Evolutionary conservation across 2,797 vertebrate species (phyloP).

Genomic region (Myotis daubentonii): DNA sequence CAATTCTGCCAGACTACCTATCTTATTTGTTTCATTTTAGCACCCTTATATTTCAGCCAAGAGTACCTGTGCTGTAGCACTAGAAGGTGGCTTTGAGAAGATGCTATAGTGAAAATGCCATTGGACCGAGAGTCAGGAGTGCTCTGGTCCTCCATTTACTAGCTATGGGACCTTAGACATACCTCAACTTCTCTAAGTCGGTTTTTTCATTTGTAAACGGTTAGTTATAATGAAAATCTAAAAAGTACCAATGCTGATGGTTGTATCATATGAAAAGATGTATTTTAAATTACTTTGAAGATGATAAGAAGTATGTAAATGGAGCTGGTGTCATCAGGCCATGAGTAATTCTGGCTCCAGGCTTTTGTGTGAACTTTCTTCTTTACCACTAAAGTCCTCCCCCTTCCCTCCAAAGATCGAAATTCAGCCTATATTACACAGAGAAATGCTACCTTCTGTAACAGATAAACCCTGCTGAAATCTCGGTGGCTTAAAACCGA

Average conservation of each 20-base stretch:
- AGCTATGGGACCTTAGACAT: neutral
- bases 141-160: neutral
- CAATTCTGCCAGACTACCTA: neutral
- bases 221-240: neutral
- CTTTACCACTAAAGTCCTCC: neutral
- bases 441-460: slow-evolving; percentile 30
- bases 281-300: slow-evolving; percentile 43
- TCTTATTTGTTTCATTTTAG: slow-evolving; percentile 32
- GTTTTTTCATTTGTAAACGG: slow-evolving; percentile 41
- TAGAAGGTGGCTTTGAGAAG: slow-evolving; percentile 36
- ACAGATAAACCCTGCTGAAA: slow-evolving; percentile 37
- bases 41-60: neutral
- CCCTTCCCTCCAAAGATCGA: neutral
- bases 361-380: slow-evolving; percentile 10
- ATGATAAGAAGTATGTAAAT: slow-evolving; percentile 12
- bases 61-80: neutral
- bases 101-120: neutral
- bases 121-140: neutral
- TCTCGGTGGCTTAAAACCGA: neutral
- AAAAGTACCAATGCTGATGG: neutral
- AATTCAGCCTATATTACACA: slow-evolving; percentile 5
- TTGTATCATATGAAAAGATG: slow-evolving; percentile 18
- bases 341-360: neutral
- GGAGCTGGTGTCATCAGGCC: neutral
- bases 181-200: slow-evolving; percentile 21